Base-by-base conservation (phyloP, 2,888 invertebrate genomes). In the Oligia strigilis region DNA sequence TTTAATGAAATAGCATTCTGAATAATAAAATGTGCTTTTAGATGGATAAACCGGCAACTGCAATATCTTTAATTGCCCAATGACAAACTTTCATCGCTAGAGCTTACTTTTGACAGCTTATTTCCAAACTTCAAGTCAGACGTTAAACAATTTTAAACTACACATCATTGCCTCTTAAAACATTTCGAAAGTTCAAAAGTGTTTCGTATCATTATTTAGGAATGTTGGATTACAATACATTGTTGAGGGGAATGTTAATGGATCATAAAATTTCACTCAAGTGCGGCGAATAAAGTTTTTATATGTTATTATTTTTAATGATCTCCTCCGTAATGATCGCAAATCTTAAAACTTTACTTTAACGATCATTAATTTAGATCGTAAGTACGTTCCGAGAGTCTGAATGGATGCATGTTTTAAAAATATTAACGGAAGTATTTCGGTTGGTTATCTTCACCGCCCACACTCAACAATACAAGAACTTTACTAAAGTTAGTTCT, bases 351-450 rank as follows among this genome's bases (percentile, higher is more conserved):
- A 85, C 67, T 70, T 85, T 52, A 23, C 36, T 70, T 52, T 52
- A n/a, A 43, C 43, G 58, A 72, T 85, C 36, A 46, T 81, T 70
- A 40, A 82, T 75, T 70, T 43, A 23, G 23, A 65, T 65, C n/a
- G 43, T 58, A 29, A 80, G 69, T 29, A 85, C 55, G 60, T 81
- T 52, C 14, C 23, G 4, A 36, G 58, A 73, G 58, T 46, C 46
- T 62, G 43, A 65, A 73, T 49, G 60, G 46, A 46, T 62, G 52
- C 40, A 73, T 85, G 64, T 58, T 71, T 65, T 19, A 69, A 85
- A 81, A 85, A 81, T 73, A 82, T 81, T 70, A 81, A 85, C 70
- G 72, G 29, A 72, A 81, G 52, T 62, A 79, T 67, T 52, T 58
- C n/a, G n/a, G 29, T 58, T 29, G 55, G 23, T 84, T 60, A 72